Base-by-base conservation (phyloP, 2,888 invertebrate genomes). In the Papilio demoleus region DNA sequence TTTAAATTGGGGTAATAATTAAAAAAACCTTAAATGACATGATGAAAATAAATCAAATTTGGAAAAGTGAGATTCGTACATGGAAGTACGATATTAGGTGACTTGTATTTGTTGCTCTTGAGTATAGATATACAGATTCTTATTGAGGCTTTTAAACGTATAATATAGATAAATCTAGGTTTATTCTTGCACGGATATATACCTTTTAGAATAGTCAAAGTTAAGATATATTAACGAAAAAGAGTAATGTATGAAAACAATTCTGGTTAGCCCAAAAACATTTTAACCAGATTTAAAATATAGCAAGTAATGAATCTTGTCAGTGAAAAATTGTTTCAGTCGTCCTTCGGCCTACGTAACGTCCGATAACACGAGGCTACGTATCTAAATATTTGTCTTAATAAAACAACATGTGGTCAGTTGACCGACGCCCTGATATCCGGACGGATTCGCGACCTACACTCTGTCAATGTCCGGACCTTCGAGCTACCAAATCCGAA, bases 391-490 rank as follows among this genome's bases (percentile, higher is more conserved):
- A 74, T 75, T 70, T 71, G 71, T 71, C 70, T 72, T 75, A 75
- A 75, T 75, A 74, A 73, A 75, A 77, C 75, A 77, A 72, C 71
- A 74, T 73, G 72, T 68, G 72, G 72, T 71, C 74, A 64, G 72
- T 68, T 77, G 73, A 76, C 73, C 75, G 74, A 56, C 65, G 60
- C 70, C 61, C 42, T 59, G 66, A 66, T 58, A 71, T 67, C 64
- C 50, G 70, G 66, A 60, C 60, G 71, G 70, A 72, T 53, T 31
- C 47, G 60, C 70, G 75, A 75, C 77, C 78, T 73, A 70, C 75
- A 88, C 88, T 91, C 85, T 86, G 85, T 89, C 89, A 88, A 82
- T 91, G 90, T 90, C 90, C 78, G 75, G 74, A 72, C 77, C 82
- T 84, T 80, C 84, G 82, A 85, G 79, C 82, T 81, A 84, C 85